Base-by-base conservation (phyloP, 1,140 invertebrate species). In the Drosophila willistoni region DNA sequence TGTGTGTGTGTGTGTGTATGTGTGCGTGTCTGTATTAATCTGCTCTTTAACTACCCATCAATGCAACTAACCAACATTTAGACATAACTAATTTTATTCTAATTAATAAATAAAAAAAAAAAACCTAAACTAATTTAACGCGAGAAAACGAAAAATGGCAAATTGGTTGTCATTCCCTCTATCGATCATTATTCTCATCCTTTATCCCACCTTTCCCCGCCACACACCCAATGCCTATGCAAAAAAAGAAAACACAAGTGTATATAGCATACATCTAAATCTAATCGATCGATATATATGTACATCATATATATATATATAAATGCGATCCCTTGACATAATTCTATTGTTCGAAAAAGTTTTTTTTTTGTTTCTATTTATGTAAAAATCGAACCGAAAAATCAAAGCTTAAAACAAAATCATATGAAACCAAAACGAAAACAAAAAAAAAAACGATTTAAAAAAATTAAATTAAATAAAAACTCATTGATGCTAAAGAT, bases 51-150 rank as follows among this genome's bases (percentile, higher is more conserved):
- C 57, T 56, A 62, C 64, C 67, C 64, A 67, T 77, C 79, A 86
- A 86, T 89, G 76, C 83, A 87, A 68, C 68, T 14, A 61, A 75
- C 47, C 42, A 39, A 39, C 36, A 75, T 51, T 84, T 77, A 80
- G 47, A 66, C 71, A 79, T 76, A 78, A 22, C 5, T 51, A 51
- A 51, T 51, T 19, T 51, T 51, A 51, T 51, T 51, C 44, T 51
- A 22, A 51, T 51, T 51, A 51, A 22, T 51, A 51, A 51, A 6
- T 10, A 36, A 10, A 36, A 12, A 36, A 47, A 17, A 17, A 19
- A 47, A 17, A 19, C 14, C 14, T 19, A 51, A 51, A 51, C 17
- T 47, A 47, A 47, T 47, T 47, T 2, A 47, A 47, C 7, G 7
- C 44, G 7, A 51, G 7, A 19, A 51, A 51, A 51, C 7, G 9